These are phyloP conservation scores for Knipowitschia caucasica DNA, from an alignment of 2,797 vertebrate species.

Conservation along the genomic window DNA sequence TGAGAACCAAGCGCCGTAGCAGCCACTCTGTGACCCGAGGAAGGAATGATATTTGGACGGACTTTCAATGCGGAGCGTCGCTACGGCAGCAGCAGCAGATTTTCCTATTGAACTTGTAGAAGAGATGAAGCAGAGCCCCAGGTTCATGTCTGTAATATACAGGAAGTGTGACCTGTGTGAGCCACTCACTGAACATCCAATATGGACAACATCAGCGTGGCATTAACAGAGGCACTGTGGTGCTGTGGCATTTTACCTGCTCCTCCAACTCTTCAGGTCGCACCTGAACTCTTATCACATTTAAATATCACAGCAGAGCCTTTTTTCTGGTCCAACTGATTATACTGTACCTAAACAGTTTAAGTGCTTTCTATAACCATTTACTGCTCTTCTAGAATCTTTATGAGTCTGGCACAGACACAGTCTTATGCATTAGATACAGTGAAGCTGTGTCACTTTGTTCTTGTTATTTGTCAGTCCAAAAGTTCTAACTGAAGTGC, in stretches of 20 bases:
- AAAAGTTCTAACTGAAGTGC: slow-evolving; percentile 5
- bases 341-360: slow-evolving; percentile 58
- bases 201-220: slow-evolving; percentile 93
- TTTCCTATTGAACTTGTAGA: slow-evolving; percentile 13
- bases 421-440: slow-evolving; percentile 2
- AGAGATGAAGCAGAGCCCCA: slow-evolving; percentile 26
- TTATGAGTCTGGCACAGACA: background rate
- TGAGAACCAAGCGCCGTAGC: slow-evolving; percentile 69
- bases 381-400: background rate
- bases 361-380: slow-evolving; percentile 57
- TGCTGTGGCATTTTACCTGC: slow-evolving; percentile 44
- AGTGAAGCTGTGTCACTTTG: background rate
- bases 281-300: slow-evolving; percentile 42
- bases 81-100: slow-evolving; percentile 43
- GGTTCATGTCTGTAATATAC: slow-evolving; percentile 75
- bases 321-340: slow-evolving; percentile 22
- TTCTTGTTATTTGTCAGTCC: slow-evolving; percentile 2
- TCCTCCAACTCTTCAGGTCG: slow-evolving; percentile 28
- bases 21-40: slow-evolving; percentile 62
- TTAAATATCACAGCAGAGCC: slow-evolving; percentile 6
- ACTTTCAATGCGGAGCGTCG: slow-evolving; percentile 53
- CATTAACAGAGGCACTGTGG: slow-evolving; percentile 43
- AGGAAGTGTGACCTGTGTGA: slow-evolving; percentile 65
- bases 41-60: slow-evolving; percentile 77
- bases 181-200: slow-evolving; percentile 87